A percentile compares a stretch with the other conserved stretches of the same genome.
phyloP scores from a whole-genome alignment of 37 sponge, comb jelly and placozoan species.

The Dysidea cf. avara region DNA sequence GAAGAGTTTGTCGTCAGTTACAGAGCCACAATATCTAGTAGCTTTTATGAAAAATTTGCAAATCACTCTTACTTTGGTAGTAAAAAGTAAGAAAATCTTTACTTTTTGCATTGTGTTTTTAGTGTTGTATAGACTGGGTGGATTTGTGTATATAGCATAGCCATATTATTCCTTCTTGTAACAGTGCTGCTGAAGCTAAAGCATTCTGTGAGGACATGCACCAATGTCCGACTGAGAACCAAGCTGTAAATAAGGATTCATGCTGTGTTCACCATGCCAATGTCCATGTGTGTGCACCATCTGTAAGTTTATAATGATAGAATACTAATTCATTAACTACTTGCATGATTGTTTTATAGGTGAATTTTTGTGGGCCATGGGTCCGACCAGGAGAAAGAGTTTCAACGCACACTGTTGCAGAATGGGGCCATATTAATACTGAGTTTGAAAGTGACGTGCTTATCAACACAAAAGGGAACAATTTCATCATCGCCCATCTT shows the following conservation, averaged over 20 bases:
- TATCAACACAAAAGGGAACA: constrained; percentile 25
- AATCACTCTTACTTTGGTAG: too few relatives aligned
- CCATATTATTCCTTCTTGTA: too few relatives aligned
- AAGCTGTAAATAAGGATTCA: not conserved
- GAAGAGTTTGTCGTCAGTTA: not conserved
- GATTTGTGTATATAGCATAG: too few relatives aligned
- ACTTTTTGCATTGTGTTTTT: too few relatives aligned
- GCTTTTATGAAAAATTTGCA: too few relatives aligned
- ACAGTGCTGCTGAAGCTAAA: not conserved
- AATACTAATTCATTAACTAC: too few relatives aligned
- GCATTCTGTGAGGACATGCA: constrained; percentile 26
- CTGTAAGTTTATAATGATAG: too few relatives aligned
- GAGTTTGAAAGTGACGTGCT: constrained; percentile 14
- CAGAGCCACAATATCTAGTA: not conserved
- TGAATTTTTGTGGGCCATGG: constrained; percentile 87
- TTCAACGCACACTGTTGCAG: constrained; percentile 73
- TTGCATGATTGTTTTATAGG: constrained; percentile 21
- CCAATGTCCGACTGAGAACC: constrained; percentile 2
- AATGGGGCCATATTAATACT: constrained; percentile 26
- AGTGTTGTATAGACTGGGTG: too few relatives aligned
- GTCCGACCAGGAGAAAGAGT: constrained; percentile 48
- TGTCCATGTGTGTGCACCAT: constrained; percentile 69
- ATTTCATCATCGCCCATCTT: constrained; percentile 77
- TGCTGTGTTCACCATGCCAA: constrained; percentile 89
- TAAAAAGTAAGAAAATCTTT: too few relatives aligned